Base-by-base conservation (phyloP, 2,888 invertebrate species). In the Hyles lineata region DNA sequence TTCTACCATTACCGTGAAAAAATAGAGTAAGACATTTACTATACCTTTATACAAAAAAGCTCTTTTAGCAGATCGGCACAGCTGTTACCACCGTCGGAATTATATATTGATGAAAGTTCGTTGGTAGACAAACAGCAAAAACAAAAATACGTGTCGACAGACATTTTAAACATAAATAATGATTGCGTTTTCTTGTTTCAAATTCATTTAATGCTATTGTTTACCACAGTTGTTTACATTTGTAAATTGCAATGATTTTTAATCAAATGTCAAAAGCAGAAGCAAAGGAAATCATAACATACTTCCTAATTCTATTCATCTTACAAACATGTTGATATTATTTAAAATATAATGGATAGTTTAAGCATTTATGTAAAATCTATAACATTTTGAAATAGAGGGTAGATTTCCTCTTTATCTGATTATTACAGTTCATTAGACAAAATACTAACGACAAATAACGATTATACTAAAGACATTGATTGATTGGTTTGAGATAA, bases 81-180 rank as follows among this genome's bases (percentile, higher is more conserved):
- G 50, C 50, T 67, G 23, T 67, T 67, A 6, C 15, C 50, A 50
- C 21, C 17, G 23, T 77, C 72, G 17, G 69, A 71, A 63, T 69
- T 72, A 52, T 75, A 78, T 72, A 81, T 69, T 63, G 74, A 76
- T 0, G 63, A 77, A 15, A 82, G 74, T 55, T 80, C 80, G 58
- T 79, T 76, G 11, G 82, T 82, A 1, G 82, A 80, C 19, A 82
- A 67, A 25, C 82, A 82, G 61, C 81, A 82, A 35, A 81, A 80
- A 29, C 82, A 82, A 72, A 81, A 82, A 72, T 82, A 82, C 1
- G 78, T 75, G 32, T 82, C 80, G 59, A 78, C 43, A 8, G 67
- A 67, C 67, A 67, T 67, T 67, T 23, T 63, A 21, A 23, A 9
- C 23, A 15, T 4, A 11, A 61, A 29, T 55, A 55, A 1, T 55